These are phyloP conservation scores for Cetoscarus ocellatus DNA, from an alignment of 2,797 vertebrate genomes.

Conservation along the genomic window DNA sequence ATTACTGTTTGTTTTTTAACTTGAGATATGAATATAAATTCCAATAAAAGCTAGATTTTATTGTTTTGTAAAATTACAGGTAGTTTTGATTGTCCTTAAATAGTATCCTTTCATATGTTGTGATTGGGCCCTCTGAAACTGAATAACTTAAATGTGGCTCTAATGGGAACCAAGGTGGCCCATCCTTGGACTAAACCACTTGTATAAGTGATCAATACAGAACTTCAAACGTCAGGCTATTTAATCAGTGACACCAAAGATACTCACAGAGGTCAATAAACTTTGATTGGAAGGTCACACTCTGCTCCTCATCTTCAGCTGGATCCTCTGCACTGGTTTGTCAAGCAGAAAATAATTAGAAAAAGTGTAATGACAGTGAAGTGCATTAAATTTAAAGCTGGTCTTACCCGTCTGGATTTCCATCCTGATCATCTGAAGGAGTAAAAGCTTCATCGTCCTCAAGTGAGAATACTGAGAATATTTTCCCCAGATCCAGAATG, in stretches of 20 bases:
- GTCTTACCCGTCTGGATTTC: constrained; percentile 56
- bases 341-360: constrained; percentile 4
- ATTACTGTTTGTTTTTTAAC: no score
- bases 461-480: constrained; percentile 22
- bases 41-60: no score
- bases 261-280: constrained; percentile 79
- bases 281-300: constrained; percentile 70
- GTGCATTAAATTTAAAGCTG: neutral
- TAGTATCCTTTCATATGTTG: no score
- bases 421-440: neutral
- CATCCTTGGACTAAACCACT: no score
- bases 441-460: constrained; percentile 12
- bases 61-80: no score
- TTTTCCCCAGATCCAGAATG: constrained; percentile 39
- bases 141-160: no score
- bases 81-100: no score
- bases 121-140: no score
- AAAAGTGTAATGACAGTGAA: neutral
- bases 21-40: no score
- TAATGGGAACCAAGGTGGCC: no score
- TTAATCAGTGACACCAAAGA: neutral
- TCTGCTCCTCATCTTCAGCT: constrained; percentile 37
- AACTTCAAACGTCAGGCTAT: neutral
- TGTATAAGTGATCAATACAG: neutral
- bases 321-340: constrained; percentile 46